Percentiles rank a stretch among this genome's conserved stretches.
These are phyloP conservation scores for Galerucella pusilla DNA, from an alignment of 2,888 invertebrate species.

Conservation along the genomic window DNA sequence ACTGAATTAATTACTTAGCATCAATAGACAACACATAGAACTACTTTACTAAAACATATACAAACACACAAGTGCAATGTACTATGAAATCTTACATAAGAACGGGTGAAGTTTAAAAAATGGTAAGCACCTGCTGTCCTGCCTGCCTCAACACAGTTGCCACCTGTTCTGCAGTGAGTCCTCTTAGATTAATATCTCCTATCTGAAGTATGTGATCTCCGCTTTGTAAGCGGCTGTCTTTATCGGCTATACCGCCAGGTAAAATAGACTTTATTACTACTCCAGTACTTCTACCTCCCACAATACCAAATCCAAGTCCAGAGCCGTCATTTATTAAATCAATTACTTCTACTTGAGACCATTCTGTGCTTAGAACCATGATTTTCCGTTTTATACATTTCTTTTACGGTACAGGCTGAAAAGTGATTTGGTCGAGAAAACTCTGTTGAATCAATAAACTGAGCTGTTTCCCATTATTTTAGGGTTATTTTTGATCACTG, in stretches of 20 bases:
- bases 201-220: slow-evolving; percentile 98
- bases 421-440: background rate
- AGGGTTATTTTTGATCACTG: slow-evolving; percentile 7
- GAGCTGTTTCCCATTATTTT: background rate
- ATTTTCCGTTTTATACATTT: slow-evolving; percentile 38
- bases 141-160: slow-evolving; percentile 81
- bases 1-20: background rate
- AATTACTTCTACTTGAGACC: slow-evolving; percentile 99
- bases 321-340: slow-evolving; percentile 97
- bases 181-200: slow-evolving; percentile 92
- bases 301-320: slow-evolving; percentile 97
- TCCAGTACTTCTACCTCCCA: slow-evolving; percentile 97
- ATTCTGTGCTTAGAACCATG: slow-evolving; percentile 83
- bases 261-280: slow-evolving; percentile 98
- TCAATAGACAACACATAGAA: slow-evolving; percentile 5
- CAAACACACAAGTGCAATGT: slow-evolving; percentile 46
- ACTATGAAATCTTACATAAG: slow-evolving; percentile 78
- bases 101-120: slow-evolving; percentile 66
- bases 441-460: slow-evolving; percentile 15
- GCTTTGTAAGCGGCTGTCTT: slow-evolving; percentile 79
- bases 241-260: slow-evolving; percentile 96
- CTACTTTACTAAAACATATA: slow-evolving; percentile 32
- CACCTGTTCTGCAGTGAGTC: slow-evolving; percentile 96
- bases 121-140: slow-evolving; percentile 66
- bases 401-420: slow-evolving; percentile 20